Evolutionary conservation across 2,888 invertebrate species (phyloP), one percentile per base, ranked within the genome.

Genomic region (Helicoverpa assulta): DNA sequence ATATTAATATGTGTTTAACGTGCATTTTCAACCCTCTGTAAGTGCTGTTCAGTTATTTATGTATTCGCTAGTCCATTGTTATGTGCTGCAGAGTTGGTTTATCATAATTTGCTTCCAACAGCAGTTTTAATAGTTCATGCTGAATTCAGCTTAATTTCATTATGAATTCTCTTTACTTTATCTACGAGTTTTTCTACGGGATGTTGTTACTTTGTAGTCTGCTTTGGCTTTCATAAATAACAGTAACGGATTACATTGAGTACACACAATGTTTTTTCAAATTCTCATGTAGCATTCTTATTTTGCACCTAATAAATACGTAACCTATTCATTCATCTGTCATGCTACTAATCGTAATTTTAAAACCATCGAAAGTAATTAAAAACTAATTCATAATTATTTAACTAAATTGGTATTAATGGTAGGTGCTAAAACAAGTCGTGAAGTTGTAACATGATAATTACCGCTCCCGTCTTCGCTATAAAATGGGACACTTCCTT

Each of bases 391-490:
- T 43, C 43, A 47, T n/a, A n/a, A 70, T 76, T 73, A 59, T 76
- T 52, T 54, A 65, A 67, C 43, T 56, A 16, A 57, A 69, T 21
- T 64, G 21, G 19, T 62, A 37, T 53, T 62, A 67, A 67, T 73
- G 63, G 67, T 61, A 67, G 29, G 59, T 78, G 59, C 72, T 62
- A 69, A 56, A 29, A 50, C 54, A 67, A 53, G 74, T 74, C 72
- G 66, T 81, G 71, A 81, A 77, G 74, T 74, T 70, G 66, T 81
- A 71, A 80, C 61, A 29, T 5, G 26, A 66, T 73, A 72, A 82
- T 77, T 83, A 79, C 83, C 63, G 67, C 55, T 29, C 47, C 53
- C 18, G 63, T 67, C 65, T 77, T 60, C 40, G 26, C 67, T 52
- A 62, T 77, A 64, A 73, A 70, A 56, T 10, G n/a, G 56, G 73